Conservation (phyloP, 2,113 vertebrate genomes). For the Peromyscus polionotus region DNA sequence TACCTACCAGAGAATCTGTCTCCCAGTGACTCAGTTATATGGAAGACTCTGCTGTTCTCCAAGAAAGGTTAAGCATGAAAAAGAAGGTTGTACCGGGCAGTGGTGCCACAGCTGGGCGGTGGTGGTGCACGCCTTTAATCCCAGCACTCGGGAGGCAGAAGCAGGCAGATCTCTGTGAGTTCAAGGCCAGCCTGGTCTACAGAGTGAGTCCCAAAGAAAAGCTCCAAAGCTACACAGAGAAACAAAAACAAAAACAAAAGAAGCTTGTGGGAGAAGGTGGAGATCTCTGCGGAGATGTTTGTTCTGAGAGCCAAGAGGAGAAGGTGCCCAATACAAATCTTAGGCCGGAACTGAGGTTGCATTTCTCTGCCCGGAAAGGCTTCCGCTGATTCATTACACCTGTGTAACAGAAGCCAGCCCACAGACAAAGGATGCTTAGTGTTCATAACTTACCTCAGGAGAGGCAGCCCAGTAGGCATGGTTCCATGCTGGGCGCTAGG, state of each 20-base stretch:
- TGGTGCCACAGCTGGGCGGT: too few species aligned
- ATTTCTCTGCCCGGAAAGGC: not conserved
- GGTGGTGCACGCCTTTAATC: too few species aligned
- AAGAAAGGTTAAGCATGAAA: not conserved
- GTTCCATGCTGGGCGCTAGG: not conserved
- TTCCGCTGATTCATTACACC: not conserved
- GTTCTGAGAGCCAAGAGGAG: not conserved
- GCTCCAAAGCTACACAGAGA: too few species aligned
- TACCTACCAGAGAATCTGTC: not conserved
- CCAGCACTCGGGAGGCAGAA: too few species aligned
- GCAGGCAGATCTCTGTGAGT: too few species aligned
- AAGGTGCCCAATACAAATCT: not conserved
- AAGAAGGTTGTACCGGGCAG: not conserved
- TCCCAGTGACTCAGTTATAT: not conserved
- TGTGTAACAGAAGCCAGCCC: not conserved
- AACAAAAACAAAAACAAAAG: not conserved
- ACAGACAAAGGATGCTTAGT: not conserved
- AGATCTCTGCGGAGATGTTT: not conserved
- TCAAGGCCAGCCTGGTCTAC: too few species aligned
- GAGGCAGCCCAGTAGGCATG: not conserved
- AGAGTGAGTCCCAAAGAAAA: too few species aligned
- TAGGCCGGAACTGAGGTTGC: not conserved
- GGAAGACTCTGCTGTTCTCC: not conserved
- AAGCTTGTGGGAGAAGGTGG: not conserved
- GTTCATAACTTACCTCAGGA: not conserved